Percentiles rank a stretch among this genome's conserved stretches.
These are phyloP conservation scores for Catostomus latipinnis DNA, from an alignment of 2,797 vertebrate genomes.

Conservation along the genomic window DNA sequence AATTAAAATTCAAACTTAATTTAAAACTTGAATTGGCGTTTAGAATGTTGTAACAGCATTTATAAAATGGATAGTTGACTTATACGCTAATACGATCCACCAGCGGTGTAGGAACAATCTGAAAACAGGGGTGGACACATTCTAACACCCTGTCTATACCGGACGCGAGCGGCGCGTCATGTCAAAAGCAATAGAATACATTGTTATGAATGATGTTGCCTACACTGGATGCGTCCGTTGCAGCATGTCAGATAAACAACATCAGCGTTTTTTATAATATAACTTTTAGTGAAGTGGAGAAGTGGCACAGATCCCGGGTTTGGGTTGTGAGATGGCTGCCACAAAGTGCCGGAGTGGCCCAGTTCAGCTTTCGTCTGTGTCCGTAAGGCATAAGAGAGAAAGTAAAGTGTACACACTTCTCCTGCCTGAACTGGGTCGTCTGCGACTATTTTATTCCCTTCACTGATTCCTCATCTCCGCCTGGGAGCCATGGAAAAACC, in stretches of 20 bases:
- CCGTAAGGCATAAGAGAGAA: slow-evolving; percentile 26
- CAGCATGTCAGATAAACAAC: too few species aligned
- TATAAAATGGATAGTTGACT: background rate
- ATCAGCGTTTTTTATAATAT: too few species aligned
- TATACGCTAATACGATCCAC: too few species aligned
- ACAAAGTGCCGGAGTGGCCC: background rate
- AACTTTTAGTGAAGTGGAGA: background rate
- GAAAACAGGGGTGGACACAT: too few species aligned
- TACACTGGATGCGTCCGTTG: too few species aligned
- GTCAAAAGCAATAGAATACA: too few species aligned
- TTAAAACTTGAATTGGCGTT: background rate
- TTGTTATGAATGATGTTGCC: too few species aligned
- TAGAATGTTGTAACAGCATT: background rate
- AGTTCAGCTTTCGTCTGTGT: slow-evolving; percentile 24
- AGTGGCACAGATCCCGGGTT: slow-evolving; percentile 20
- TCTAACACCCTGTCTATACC: too few species aligned
- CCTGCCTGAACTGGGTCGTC: background rate
- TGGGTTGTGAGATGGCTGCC: slow-evolving; percentile 1
- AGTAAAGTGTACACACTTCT: slow-evolving; percentile 33
- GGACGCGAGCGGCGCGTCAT: too few species aligned
- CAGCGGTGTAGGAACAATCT: too few species aligned
- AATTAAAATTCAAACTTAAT: slow-evolving; percentile 1
- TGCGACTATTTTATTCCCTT: slow-evolving; percentile 16
- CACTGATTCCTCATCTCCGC: slow-evolving; percentile 19
- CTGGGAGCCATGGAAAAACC: background rate